Conservation (phyloP, 2,888 invertebrate species). For the Melanophora roralis region DNA sequence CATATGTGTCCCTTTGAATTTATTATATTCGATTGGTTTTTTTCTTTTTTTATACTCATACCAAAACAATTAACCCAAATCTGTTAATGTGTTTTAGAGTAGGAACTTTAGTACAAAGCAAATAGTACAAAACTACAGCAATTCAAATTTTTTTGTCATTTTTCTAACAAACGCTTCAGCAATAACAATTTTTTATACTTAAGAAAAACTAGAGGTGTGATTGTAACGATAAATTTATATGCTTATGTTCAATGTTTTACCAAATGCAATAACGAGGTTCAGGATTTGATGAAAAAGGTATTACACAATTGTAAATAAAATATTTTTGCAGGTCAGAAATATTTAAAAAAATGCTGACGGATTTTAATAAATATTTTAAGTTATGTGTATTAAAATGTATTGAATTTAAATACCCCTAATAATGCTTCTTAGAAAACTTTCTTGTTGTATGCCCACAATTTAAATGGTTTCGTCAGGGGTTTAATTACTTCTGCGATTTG, state of each 20-base stretch:
- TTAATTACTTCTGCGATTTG: not conserved
- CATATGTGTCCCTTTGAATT: not conserved
- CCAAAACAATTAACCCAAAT: conserved; percentile 59
- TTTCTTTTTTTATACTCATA: conserved; percentile 21
- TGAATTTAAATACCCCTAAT: too few species aligned
- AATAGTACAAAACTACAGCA: not conserved
- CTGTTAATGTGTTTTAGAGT: conserved; percentile 36
- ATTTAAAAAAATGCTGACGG: too few species aligned
- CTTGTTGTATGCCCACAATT: conserved; percentile 50
- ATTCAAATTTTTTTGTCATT: conserved; percentile 10
- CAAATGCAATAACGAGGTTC: too few species aligned
- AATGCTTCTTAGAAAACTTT: conserved; percentile 55
- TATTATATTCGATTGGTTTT: conserved; percentile 34
- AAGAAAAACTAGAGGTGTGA: conserved; percentile 1
- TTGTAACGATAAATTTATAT: not conserved
- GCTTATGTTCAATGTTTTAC: not conserved
- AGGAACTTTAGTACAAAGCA: conserved; percentile 29
- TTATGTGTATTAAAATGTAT: too few species aligned
- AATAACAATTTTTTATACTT: conserved; percentile 17
- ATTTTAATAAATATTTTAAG: too few species aligned
- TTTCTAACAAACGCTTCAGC: not conserved
- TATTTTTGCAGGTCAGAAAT: too few species aligned
- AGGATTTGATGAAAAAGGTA: too few species aligned
- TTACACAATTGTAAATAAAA: too few species aligned
- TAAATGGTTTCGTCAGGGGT: conserved; percentile 16